Evolutionary conservation across 2,113 vertebrate genomes (phyloP).

Genomic region (Mormyrus lacerda): DNA sequence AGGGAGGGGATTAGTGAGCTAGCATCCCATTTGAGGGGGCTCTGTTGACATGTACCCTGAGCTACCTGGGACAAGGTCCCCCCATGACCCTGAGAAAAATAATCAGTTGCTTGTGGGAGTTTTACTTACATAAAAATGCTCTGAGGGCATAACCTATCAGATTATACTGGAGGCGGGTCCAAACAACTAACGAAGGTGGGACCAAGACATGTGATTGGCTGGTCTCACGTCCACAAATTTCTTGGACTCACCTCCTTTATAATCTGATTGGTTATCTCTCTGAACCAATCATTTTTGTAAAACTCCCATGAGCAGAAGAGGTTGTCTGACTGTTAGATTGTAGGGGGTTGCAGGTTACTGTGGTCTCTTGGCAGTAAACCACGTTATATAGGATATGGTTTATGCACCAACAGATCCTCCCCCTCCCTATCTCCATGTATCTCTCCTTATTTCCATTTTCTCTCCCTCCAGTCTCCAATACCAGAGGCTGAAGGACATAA

Average conservation of each 20-base stretch:
- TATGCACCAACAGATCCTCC: not conserved
- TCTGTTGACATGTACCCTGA: not conserved
- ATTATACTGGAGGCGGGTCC: not conserved
- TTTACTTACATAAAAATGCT: not conserved
- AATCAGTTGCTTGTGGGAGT: not conserved
- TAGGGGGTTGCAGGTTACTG: not conserved
- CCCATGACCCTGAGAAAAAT: not conserved
- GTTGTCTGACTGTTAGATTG: not conserved
- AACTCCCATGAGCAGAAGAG: not conserved
- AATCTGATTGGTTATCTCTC: no score
- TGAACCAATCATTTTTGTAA: not conserved
- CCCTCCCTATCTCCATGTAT: not conserved
- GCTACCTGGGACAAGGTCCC: not conserved
- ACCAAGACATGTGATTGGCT: not conserved
- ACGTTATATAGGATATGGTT: not conserved
- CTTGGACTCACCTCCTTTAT: no score
- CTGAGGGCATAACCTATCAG: not conserved
- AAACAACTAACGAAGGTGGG: not conserved
- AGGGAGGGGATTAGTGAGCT: not conserved
- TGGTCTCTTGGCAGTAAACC: not conserved
- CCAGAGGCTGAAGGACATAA: not conserved
- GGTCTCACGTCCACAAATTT: no score
- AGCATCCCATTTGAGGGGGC: not conserved
- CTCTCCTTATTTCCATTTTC: not conserved
- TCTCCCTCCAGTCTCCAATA: not conserved